Evolutionary conservation across 2,113 vertebrate species (phyloP), one percentile per base, ranked within the genome.

Genomic region (Dipodomys merriami): DNA sequence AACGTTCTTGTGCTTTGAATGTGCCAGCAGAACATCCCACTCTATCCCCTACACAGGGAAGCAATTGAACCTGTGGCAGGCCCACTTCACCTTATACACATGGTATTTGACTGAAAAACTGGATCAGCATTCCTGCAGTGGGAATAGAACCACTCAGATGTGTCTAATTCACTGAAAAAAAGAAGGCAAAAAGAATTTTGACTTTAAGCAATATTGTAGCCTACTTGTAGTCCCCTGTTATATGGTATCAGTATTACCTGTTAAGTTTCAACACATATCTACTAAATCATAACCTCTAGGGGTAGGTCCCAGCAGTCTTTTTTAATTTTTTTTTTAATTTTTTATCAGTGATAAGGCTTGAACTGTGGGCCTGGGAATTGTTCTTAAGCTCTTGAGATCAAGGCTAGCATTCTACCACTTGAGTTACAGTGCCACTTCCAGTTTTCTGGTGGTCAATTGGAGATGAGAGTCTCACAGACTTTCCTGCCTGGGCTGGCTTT

Each of bases 171-270:
- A 57, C 0, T 81, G 12, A 2, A 33, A 91, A 33, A 91, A 81
- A 78, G 90, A 60, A 39, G 7, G 30, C 13, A 25, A 74, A 79
- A n/a, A 57, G 6, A 39, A 13, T 22, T 25, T 23, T 1, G 4
- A 9, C 27, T 39, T 18, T n/a, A 82, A 60, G 15, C 13, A 13
- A 5, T 12, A 23, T 49, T 84, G 27, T 68, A 57, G 16, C 53
- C 22, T 30, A 57, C 7, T 8, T 30, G 22, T 2, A 2, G 6
- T 12, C 12, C 13, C 74, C 16, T 1, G 1, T 8, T 1, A 6
- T 20, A 2, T 1, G 65, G 68, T 25, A n/a, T 11, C 19, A 18
- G 1, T 6, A 13, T 3, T 57, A 72, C 64, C 67, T n/a, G 53
- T 13, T 22, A 53, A 19, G 16, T 5, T 29, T 18, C 65, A 30